Evolutionary conservation across 1,140 invertebrate genomes (phyloP), one percentile per base, ranked within the genome.

Genomic region (Drosophila obscura): DNA sequence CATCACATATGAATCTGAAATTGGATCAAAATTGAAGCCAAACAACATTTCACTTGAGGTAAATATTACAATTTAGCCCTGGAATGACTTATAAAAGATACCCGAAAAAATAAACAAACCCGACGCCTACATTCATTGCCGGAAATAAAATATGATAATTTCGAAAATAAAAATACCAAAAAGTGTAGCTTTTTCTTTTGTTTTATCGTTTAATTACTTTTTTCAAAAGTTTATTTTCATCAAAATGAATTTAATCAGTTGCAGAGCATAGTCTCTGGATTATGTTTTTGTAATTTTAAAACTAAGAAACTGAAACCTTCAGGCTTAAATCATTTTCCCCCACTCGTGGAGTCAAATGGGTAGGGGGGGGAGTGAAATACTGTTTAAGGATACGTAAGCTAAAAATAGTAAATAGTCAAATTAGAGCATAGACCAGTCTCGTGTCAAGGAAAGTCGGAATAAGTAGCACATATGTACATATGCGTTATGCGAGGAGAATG

Each of bases 161-260:
- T 76, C 7, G 35, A 61, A 76, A 76, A 68, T 76, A 76, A 76
- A 77, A 77, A 77, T 62, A 77, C 56, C 48, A 76, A 76, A 75
- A 76, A 28, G 19, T 44, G 26, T 57, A 19, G 41, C 45, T 66
- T 60, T 73, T 73, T 50, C 22, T 48, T 61, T 57, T 35, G n/a
- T 43, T 67, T 61, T 69, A 60, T 50, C 55, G n/a, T 66, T 51
- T 51, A 49, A 46, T 41, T 67, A 49, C 31, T 73, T 51, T 77
- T 59, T 69, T 69, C 15, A 48, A 57, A 63, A 48, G 41, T 82
- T 60, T 67, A 52, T 73, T 80, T 67, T 50, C 58, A 57, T 66
- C 15, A 16, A 8, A 16, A 16, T 49, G 15, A 49, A 26, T 49
- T 49, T 2, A 19, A 26, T 69, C 19, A 26, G 58, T 58, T 69